Percentiles rank a stretch among this genome's conserved stretches.
These are phyloP conservation scores for Gouania willdenowi DNA, from an alignment of 2,797 vertebrate species.

Conservation along the genomic window DNA sequence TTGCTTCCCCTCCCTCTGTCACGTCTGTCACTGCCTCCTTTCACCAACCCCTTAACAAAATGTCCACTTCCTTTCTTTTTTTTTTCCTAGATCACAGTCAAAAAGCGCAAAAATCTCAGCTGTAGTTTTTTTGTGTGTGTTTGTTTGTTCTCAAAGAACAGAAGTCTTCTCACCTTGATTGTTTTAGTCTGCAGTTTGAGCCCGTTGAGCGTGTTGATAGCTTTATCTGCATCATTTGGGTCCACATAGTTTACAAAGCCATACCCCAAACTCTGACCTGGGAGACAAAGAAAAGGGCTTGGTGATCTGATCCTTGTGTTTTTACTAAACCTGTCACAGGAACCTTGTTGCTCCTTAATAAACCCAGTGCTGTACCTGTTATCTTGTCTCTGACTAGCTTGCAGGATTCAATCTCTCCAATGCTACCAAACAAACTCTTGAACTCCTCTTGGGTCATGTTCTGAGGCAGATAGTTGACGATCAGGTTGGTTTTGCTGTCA, in stretches of 20 bases:
- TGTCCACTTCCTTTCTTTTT: conserved; percentile 46
- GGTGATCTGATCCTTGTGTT: background rate
- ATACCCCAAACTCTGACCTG: conserved; percentile 95
- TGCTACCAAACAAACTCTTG: conserved; percentile 94
- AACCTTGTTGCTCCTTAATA: no score
- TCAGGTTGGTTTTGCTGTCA: conserved; percentile 97
- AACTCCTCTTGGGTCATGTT: conserved; percentile 98
- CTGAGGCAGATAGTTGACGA: conserved; percentile 97
- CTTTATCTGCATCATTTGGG: conserved; percentile 94
- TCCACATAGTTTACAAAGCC: conserved; percentile 98
- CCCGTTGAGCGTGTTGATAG: conserved; percentile 96
- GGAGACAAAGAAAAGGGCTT: conserved; percentile 17
- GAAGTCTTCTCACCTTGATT: conserved; percentile 85
- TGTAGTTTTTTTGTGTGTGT: background rate
- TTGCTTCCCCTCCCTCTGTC: conserved; percentile 68
- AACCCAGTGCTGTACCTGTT: conserved; percentile 76
- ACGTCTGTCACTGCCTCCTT: conserved; percentile 52
- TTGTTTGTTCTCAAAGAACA: background rate
- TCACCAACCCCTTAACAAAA: conserved; percentile 23
- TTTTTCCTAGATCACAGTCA: conserved; percentile 22
- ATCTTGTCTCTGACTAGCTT: conserved; percentile 96
- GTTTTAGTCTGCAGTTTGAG: conserved; percentile 98
- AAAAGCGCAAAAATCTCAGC: conserved; percentile 14
- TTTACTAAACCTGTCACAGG: no score
- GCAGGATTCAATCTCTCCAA: conserved; percentile 95